Conservation (phyloP, 2,797 vertebrate species). For the Falco naumanni region DNA sequence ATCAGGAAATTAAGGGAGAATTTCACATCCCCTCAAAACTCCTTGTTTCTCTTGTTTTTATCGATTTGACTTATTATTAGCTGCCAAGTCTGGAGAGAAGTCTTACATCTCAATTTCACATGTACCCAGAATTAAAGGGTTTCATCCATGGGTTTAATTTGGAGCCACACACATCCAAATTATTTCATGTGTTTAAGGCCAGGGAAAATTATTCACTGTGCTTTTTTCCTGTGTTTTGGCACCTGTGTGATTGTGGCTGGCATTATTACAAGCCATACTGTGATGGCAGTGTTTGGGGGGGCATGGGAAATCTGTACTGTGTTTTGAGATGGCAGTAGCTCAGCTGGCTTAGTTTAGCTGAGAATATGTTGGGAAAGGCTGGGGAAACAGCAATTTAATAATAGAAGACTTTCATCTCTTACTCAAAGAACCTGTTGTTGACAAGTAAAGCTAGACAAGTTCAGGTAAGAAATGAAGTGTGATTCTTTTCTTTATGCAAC, state of each 20-base stretch:
- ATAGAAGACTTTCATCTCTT: conserved; percentile 6
- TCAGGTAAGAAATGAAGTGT: background rate
- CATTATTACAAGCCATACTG: background rate
- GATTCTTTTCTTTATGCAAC: background rate
- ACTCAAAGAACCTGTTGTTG: background rate
- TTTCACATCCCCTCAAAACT: background rate
- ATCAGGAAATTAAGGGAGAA: background rate
- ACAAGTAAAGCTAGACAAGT: conserved; percentile 6
- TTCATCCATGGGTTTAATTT: background rate
- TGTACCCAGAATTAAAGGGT: background rate
- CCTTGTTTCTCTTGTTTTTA: background rate
- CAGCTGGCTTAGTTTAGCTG: background rate
- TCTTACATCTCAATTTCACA: background rate
- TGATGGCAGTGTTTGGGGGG: background rate
- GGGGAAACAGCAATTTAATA: background rate
- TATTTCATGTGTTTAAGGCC: background rate
- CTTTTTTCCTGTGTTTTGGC: background rate
- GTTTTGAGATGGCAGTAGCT: background rate
- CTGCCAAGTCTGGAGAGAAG: background rate
- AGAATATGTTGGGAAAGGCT: background rate
- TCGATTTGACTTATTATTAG: background rate
- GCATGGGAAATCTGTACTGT: background rate
- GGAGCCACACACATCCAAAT: background rate
- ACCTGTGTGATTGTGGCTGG: background rate
- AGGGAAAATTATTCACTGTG: background rate